Evolutionary conservation across 1,140 invertebrate species (phyloP), one percentile per base, ranked within the genome.

Genomic region (Chironomus striatipennis): DNA sequence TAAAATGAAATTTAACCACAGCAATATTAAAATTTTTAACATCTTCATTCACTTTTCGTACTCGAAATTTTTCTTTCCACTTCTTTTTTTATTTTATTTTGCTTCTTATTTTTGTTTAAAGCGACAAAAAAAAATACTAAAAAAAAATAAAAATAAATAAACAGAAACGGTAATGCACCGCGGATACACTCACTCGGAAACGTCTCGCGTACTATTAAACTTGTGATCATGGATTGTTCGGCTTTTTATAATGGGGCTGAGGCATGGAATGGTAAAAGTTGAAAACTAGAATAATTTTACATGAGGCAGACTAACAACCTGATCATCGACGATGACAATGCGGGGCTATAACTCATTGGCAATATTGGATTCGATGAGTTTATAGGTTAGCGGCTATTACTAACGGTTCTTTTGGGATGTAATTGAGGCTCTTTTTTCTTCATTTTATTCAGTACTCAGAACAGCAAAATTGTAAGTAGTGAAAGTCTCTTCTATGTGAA

Each of bases 231-330:
- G 47, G 4, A 57, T n/a, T 57, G 47, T 57, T 57, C n/a, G 47
- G 47, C 47, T 57, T 57, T 57, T 57, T 57, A 57, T 57, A 57
- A 57, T 57, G 47, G 47, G 47, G 47, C 47, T 57, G 24, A 5
- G 47, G n/a, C 12, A n/a, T 15, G 43, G 47, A 57, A 57, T 57
- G 47, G 47, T 57, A 57, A 57, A 57, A 57, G 47, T 57, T 57
- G 47, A 57, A 34, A 57, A 57, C 47, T 57, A 57, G 47, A 57
- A 57, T 57, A 57, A 57, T n/a, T n/a, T 57, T 57, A 57, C 47
- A 34, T 34, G 24, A 34, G 5, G 24, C 24, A 57, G 47, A 57
- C 47, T 57, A 57, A 57, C 24, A 34, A 34, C 47, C 12, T 57
- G 47, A 57, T 57, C 47, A 57, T 57, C 12, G 9, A n/a, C 47